phyloP scores from a whole-genome alignment of 1,140 invertebrate species.

The Cherax quadricarinatus region DNA sequence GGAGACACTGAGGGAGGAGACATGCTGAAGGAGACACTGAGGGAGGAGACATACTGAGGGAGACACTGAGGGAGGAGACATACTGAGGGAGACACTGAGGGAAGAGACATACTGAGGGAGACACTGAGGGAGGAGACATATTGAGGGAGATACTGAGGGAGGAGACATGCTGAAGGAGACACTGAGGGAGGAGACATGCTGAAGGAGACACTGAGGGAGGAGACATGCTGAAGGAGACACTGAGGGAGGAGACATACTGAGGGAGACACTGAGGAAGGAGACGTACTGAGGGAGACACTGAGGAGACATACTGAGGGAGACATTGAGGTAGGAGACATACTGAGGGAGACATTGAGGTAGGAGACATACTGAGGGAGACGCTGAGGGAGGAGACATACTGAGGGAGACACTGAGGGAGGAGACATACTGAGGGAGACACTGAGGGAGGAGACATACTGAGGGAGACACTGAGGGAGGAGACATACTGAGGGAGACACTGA shows the following conservation, averaged over 20 bases:
- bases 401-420: not conserved
- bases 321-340: no score
- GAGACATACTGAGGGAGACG: not conserved
- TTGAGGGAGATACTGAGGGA: no score
- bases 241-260: slow-evolving; percentile 4
- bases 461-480: not conserved
- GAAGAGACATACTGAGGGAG: no score
- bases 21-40: not conserved
- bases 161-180: no score
- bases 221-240: no score
- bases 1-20: not conserved
- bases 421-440: not conserved
- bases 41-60: no score
- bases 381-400: no score
- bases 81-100: no score
- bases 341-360: not conserved
- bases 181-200: not conserved
- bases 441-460: no score
- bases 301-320: no score
- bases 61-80: not conserved
- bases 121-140: not conserved
- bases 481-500: not conserved
- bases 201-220: no score
- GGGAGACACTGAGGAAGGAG: no score
- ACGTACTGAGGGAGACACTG: not conserved